These are phyloP conservation scores for Aurelia coerulea DNA, from an alignment of 30 jellyfish, hydroid and myxozoan species.

Conservation along the genomic window DNA sequence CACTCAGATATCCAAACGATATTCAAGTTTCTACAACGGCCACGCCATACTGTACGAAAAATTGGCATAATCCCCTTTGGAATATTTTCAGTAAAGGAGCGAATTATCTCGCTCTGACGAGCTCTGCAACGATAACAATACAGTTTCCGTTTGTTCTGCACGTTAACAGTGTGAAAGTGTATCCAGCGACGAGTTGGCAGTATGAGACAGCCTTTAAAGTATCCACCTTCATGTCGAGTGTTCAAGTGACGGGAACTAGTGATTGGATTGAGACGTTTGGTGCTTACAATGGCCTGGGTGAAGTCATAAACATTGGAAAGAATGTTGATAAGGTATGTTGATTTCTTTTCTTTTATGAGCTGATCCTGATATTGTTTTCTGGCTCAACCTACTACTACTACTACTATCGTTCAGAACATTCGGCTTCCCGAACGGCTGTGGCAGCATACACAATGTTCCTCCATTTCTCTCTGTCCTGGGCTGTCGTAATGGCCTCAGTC, in stretches of 20 bases:
- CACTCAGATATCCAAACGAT: constrained; percentile 29
- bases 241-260: not conserved
- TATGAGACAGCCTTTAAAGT: constrained; percentile 42
- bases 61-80: not conserved
- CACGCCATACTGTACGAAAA: constrained; percentile 8
- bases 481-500: too few relatives aligned
- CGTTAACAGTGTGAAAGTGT: constrained; percentile 19
- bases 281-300: constrained; percentile 45
- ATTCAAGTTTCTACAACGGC: constrained; percentile 57
- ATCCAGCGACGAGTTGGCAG: constrained; percentile 35
- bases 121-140: constrained; percentile 44
- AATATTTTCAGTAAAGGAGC: constrained; percentile 48
- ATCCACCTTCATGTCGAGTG: constrained; percentile 19
- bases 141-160: constrained; percentile 26
- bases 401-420: too few relatives aligned
- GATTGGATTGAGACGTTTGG: constrained; percentile 59
- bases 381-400: too few relatives aligned
- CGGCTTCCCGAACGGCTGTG: too few relatives aligned
- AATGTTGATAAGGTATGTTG: constrained; percentile 46
- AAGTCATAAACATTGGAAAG: constrained; percentile 14
- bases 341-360: too few relatives aligned
- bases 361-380: too few relatives aligned
- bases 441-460: too few relatives aligned
- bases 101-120: constrained; percentile 9
- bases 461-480: too few relatives aligned